A percentile compares a stretch with the other conserved stretches of the same genome.
Conservation (phyloP, 2,797 vertebrate species). For the Tenualosa ilisha region DNA sequence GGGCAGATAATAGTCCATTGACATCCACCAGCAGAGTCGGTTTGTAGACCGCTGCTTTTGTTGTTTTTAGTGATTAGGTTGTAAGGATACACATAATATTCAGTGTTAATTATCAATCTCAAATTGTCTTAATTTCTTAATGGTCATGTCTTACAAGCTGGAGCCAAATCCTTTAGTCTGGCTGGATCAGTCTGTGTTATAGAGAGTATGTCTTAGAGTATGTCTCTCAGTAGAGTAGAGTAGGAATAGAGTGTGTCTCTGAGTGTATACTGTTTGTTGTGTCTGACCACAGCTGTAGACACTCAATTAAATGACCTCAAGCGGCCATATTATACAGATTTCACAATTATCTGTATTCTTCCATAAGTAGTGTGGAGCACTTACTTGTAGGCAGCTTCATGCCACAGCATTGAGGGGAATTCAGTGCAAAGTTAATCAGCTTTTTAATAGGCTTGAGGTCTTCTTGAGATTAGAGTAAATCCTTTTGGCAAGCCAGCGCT, state of each 20-base stretch:
- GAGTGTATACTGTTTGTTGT: background rate
- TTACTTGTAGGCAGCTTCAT: background rate
- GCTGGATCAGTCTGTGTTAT: background rate
- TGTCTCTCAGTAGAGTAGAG: background rate
- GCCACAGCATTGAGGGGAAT: background rate
- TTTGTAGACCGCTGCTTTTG: background rate
- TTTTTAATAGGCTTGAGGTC: conserved; percentile 23
- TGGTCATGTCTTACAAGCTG: background rate
- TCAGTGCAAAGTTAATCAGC: conserved; percentile 19
- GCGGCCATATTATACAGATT: background rate
- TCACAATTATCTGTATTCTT: background rate
- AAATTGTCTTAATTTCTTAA: background rate
- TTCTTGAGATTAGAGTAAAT: background rate
- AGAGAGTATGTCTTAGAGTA: background rate
- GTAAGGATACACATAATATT: background rate
- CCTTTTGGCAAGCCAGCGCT: background rate
- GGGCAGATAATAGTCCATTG: background rate
- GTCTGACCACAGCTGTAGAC: background rate
- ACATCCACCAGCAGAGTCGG: background rate
- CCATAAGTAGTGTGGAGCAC: background rate
- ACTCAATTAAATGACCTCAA: background rate
- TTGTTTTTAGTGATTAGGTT: conserved; percentile 2
- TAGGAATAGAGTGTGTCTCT: too few species aligned
- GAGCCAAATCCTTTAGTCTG: background rate
- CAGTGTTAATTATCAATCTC: conserved; percentile 1